phyloP scores from a whole-genome alignment of 2,888 invertebrate genomes.

The Acholoe squamosa region DNA sequence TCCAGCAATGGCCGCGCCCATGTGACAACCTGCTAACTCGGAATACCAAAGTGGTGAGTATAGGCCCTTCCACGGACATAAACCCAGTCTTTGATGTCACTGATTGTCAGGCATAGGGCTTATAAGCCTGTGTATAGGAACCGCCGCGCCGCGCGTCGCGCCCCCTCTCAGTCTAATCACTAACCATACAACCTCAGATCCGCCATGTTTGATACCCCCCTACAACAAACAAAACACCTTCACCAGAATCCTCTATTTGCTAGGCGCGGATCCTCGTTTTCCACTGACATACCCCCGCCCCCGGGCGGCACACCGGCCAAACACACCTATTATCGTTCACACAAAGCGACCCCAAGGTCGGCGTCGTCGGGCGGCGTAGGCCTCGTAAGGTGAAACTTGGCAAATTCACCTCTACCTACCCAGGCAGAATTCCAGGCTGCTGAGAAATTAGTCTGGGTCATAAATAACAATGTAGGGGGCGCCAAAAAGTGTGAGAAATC shows the following conservation, averaged over 20 bases:
- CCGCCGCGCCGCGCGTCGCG: slow-evolving; percentile 3
- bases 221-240: slow-evolving; percentile 5
- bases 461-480: background rate
- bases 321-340: slow-evolving; percentile 49
- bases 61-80: no score
- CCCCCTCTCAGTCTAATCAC: slow-evolving; percentile 10
- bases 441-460: slow-evolving; percentile 47
- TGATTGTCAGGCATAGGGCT: no score
- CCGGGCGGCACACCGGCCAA: slow-evolving; percentile 24
- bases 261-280: background rate
- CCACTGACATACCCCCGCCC: background rate
- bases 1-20: no score
- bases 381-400: slow-evolving; percentile 51
- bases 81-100: no score
- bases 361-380: background rate
- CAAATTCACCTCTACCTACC: slow-evolving; percentile 22
- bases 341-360: slow-evolving; percentile 55
- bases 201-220: slow-evolving; percentile 39
- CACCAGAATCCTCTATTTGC: slow-evolving; percentile 38
- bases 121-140: background rate
- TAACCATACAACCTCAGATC: background rate
- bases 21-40: no score
- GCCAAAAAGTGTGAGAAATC: slow-evolving; percentile 18
- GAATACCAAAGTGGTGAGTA: no score
- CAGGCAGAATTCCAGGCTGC: background rate